Percentiles rank a stretch among this genome's conserved stretches.
Evolutionary conservation across 2,797 vertebrate genomes (phyloP).

Genomic region (Fistularia tabacaria): DNA sequence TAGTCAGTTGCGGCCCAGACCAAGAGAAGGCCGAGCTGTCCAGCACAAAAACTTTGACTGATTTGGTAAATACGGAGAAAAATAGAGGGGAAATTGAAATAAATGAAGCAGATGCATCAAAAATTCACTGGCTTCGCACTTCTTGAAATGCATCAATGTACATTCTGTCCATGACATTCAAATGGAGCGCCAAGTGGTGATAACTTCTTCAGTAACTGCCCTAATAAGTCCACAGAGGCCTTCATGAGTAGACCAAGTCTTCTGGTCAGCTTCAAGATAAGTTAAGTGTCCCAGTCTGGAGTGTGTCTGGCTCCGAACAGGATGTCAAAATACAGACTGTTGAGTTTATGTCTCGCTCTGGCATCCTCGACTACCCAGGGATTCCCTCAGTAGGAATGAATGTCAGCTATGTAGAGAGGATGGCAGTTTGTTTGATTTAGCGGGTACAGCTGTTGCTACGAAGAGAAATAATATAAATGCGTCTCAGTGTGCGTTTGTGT

Average conservation of each 20-base stretch:
- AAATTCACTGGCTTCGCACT: no score
- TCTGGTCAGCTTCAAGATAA: slow-evolving; percentile 26
- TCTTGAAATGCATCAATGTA: no score
- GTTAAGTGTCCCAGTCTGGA: slow-evolving; percentile 19
- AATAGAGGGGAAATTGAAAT: no score
- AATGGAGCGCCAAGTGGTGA: not conserved
- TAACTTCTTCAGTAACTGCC: slow-evolving; percentile 10
- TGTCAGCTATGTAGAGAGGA: slow-evolving; percentile 51
- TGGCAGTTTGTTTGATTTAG: slow-evolving; percentile 56
- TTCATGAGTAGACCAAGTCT: slow-evolving; percentile 8
- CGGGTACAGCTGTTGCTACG: slow-evolving; percentile 44
- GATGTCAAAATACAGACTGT: slow-evolving; percentile 43
- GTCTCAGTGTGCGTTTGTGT: slow-evolving; percentile 14
- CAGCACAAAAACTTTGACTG: no score
- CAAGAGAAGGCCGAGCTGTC: no score
- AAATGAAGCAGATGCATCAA: no score
- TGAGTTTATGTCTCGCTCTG: slow-evolving; percentile 54
- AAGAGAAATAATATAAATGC: slow-evolving; percentile 30
- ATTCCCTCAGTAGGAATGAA: slow-evolving; percentile 65
- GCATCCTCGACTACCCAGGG: slow-evolving; percentile 37
- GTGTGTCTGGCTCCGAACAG: slow-evolving; percentile 47
- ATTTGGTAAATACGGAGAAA: no score
- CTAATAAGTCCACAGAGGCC: slow-evolving; percentile 29
- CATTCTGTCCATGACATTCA: no score
- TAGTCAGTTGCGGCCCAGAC: no score